Evolutionary conservation across 2,797 vertebrate genomes (phyloP), one percentile per base, ranked within the genome.

Genomic region (Myotis findleyi): DNA sequence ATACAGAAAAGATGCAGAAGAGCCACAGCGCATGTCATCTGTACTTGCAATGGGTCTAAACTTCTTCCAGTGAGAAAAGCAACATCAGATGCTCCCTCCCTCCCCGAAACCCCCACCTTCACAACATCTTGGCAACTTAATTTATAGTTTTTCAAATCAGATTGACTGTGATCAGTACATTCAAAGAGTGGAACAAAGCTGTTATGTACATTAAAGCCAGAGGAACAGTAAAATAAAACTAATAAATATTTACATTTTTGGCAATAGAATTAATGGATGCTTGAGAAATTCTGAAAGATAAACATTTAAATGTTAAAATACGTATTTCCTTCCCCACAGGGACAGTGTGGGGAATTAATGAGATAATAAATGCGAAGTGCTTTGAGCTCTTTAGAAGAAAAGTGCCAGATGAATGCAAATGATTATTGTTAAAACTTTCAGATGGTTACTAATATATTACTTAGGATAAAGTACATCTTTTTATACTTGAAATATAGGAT

Each of bases 251-350:
- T 95, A 96, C 64, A 94, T 72, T 97, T 97, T 97, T 87, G 86
- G 93, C 97, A 96, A 93, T 95, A 97, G 95, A 97, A 97, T 97
- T 97, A 96, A 97, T 88, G 47, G 95, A 95, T 95, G 97, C 93
- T 97, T 97, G 97, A 97, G 92, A 95, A 97, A 97, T 79, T 94
- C 88, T 95, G 93, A 96, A 97, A 97, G 96, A 94, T 96, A 97
- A 97, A 97, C 95, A 97, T 91, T 97, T 97, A 97, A 97, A 91
- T 97, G 95, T 97, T 97, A 97, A 97, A 96, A 97, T 97, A 97
- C 95, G 89, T 97, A 94, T 79, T 97, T 95, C 96, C 85, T 96
- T 96, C 96, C 96, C 95, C 83, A 97, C 92, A 96, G 96, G 96
- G 96, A 97, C 93, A 95, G 69, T 91, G 82, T 96, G 87, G 88